These are phyloP conservation scores for Epinotia bilunana DNA, from an alignment of 2,888 invertebrate genomes.

Conservation along the genomic window DNA sequence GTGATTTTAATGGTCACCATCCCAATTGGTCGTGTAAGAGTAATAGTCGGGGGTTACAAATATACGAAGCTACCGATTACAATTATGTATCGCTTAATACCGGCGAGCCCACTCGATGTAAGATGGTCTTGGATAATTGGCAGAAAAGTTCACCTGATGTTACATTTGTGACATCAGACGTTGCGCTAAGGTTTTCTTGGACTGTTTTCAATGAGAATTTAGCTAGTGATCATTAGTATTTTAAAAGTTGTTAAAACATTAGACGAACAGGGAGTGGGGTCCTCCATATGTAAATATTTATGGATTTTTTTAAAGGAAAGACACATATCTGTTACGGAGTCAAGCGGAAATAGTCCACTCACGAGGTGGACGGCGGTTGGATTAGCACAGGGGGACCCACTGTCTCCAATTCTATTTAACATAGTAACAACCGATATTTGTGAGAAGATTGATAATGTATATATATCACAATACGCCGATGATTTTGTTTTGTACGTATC, in stretches of 20 bases:
- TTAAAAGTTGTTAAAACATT: background rate
- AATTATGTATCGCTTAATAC: conserved; percentile 3
- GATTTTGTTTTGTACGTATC: too few relatives aligned
- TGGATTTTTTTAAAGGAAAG: too few relatives aligned
- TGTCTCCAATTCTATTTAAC: too few relatives aligned
- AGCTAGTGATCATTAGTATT: conserved; percentile 6
- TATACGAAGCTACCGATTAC: background rate
- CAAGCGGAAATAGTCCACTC: too few relatives aligned
- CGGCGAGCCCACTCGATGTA: conserved; percentile 6
- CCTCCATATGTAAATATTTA: too few relatives aligned
- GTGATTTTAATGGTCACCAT: conserved; percentile 5
- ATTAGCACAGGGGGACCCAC: too few relatives aligned
- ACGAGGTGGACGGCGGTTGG: too few relatives aligned
- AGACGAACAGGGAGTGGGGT: background rate
- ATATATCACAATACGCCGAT: too few relatives aligned
- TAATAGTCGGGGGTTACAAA: background rate
- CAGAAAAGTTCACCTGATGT: conserved; percentile 13
- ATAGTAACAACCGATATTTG: too few relatives aligned
- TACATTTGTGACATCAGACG: background rate
- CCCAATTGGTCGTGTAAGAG: background rate
- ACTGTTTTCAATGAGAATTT: conserved; percentile 9
- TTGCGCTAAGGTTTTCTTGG: conserved; percentile 13
- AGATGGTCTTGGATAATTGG: background rate
- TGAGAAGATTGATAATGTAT: too few relatives aligned
- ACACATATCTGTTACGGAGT: too few relatives aligned